These are phyloP conservation scores for Thamnaconus septentrionalis DNA, from an alignment of 2,113 vertebrate species.

Conservation along the genomic window DNA sequence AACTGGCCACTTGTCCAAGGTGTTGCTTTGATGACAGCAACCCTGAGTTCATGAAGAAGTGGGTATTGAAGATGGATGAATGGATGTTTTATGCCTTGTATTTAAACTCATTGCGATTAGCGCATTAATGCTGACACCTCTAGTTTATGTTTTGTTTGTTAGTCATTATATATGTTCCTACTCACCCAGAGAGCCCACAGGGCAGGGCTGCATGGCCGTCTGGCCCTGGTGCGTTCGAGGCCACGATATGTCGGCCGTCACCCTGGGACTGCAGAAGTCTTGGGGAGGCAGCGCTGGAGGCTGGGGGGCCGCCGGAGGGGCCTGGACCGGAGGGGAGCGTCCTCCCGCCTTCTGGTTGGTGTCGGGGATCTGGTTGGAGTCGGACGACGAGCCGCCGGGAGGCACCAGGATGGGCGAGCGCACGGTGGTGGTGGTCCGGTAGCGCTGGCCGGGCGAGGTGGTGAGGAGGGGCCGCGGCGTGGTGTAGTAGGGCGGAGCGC, in stretches of 20 bases:
- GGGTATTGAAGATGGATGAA: too few relatives aligned
- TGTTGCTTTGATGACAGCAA: too few relatives aligned
- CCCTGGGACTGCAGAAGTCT: slow-evolving; percentile 86
- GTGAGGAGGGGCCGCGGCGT: slow-evolving; percentile 79
- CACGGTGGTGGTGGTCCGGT: slow-evolving; percentile 82
- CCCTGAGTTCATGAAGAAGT: too few relatives aligned
- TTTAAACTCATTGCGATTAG: too few relatives aligned
- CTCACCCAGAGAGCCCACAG: slow-evolving; percentile 90
- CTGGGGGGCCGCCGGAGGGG: slow-evolving; percentile 63
- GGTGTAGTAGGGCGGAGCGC: slow-evolving; percentile 74
- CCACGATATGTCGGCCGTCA: slow-evolving; percentile 90
- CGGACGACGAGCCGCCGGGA: slow-evolving; percentile 48
- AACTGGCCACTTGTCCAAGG: too few relatives aligned
- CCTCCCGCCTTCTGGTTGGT: slow-evolving; percentile 67
- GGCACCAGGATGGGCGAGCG: slow-evolving; percentile 51
- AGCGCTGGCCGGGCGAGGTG: slow-evolving; percentile 75
- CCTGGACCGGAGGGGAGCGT: slow-evolving; percentile 45
- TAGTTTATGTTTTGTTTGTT: not conserved
- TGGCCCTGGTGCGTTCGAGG: slow-evolving; percentile 93
- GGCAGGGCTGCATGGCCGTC: slow-evolving; percentile 91
- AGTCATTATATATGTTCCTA: not conserved
- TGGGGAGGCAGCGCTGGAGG: slow-evolving; percentile 81
- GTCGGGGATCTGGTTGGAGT: slow-evolving; percentile 70
- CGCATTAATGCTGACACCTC: too few relatives aligned
- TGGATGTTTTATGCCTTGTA: too few relatives aligned